A percentile compares a stretch with the other conserved stretches of the same genome.
Conservation (phyloP, 1,140 invertebrate species). For the Cydia splendana region DNA sequence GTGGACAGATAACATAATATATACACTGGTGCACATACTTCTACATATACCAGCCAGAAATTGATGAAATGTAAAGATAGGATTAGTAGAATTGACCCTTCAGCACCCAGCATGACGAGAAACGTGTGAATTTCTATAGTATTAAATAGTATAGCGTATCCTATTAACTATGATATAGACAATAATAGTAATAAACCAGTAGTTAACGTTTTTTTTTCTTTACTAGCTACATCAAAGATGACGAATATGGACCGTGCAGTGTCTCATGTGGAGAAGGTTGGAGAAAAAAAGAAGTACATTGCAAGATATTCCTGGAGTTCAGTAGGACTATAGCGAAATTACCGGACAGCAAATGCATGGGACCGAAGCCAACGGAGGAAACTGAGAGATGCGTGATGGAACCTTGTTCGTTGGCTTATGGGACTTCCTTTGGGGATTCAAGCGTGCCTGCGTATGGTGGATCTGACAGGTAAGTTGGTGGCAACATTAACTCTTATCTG, state of each 20-base stretch:
- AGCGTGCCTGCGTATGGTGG: slow-evolving; percentile 76
- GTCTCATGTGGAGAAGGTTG: slow-evolving; percentile 94
- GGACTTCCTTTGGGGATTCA: slow-evolving; percentile 82
- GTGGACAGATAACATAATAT: slow-evolving; percentile 56
- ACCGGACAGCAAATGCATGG: slow-evolving; percentile 93
- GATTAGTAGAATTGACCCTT: slow-evolving; percentile 53
- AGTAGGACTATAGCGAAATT: slow-evolving; percentile 91
- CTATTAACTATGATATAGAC: neutral
- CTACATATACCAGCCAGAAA: slow-evolving; percentile 76
- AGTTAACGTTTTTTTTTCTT: slow-evolving; percentile 32
- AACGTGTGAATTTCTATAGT: slow-evolving; percentile 55
- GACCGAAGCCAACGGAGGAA: slow-evolving; percentile 89
- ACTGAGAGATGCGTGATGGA: slow-evolving; percentile 88
- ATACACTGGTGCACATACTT: slow-evolving; percentile 77
- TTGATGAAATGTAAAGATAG: slow-evolving; percentile 51
- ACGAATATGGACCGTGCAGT: slow-evolving; percentile 93
- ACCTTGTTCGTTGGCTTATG: slow-evolving; percentile 85
- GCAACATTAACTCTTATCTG: neutral
- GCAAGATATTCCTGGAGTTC: slow-evolving; percentile 96
- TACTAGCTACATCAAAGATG: slow-evolving; percentile 81
- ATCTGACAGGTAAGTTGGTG: slow-evolving; percentile 61
- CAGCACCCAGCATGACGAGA: slow-evolving; percentile 66
- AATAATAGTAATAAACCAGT: slow-evolving; percentile 9
- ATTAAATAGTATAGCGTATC: slow-evolving; percentile 42
- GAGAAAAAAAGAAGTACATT: slow-evolving; percentile 89